A percentile compares a stretch with the other conserved stretches of the same genome.
phyloP scores from a whole-genome alignment of 2,888 invertebrate species.

The Leptopilina syphax region DNA sequence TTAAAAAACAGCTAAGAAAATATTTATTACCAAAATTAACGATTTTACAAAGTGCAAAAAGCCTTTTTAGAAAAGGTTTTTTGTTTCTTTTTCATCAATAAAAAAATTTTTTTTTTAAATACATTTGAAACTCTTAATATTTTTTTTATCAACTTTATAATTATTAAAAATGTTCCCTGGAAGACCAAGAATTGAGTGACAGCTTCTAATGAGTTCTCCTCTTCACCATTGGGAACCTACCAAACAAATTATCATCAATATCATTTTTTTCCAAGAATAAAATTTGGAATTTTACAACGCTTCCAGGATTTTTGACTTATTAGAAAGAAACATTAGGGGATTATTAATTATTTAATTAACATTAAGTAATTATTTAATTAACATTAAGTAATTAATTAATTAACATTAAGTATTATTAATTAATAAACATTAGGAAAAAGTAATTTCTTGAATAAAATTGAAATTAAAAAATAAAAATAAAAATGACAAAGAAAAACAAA shows the following conservation, averaged over 20 bases:
- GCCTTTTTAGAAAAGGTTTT: not conserved
- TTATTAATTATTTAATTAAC: not conserved
- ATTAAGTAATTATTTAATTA: too few relatives aligned
- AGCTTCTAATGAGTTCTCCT: slow-evolving; percentile 7
- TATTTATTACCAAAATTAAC: slow-evolving; percentile 24
- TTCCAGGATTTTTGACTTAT: not conserved
- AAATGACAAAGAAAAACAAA: not conserved
- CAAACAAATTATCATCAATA: slow-evolving; percentile 22
- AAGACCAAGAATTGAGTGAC: not conserved
- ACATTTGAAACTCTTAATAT: not conserved
- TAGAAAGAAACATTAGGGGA: not conserved
- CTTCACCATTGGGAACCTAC: slow-evolving; percentile 15
- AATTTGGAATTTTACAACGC: slow-evolving; percentile 23
- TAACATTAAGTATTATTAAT: too few relatives aligned
- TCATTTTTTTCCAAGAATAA: not conserved
- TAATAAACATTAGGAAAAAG: not conserved
- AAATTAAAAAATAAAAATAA: not conserved
- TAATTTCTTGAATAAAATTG: not conserved
- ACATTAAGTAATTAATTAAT: too few relatives aligned
- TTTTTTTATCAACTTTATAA: slow-evolving; percentile 2
- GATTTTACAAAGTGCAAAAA: slow-evolving; percentile 14
- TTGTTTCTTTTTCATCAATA: not conserved
- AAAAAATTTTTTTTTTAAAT: not conserved
- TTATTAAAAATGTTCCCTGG: not conserved
- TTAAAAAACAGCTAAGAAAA: slow-evolving; percentile 9